phyloP scores from a whole-genome alignment of 2,797 vertebrate species.

The Nothura maculosa region DNA sequence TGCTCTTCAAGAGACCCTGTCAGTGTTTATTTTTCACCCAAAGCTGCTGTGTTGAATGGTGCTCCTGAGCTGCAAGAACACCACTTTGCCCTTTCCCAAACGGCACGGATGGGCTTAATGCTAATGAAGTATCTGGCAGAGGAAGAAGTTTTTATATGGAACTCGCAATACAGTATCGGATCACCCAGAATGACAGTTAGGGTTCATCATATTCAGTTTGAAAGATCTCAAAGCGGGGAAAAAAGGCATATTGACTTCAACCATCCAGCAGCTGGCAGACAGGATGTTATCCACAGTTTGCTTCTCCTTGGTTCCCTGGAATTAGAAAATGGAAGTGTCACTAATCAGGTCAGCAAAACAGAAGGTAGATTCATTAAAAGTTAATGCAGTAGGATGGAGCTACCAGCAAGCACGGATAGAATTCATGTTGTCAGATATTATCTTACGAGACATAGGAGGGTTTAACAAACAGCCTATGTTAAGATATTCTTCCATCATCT shows the following conservation, averaged over 20 bases:
- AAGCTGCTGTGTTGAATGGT: background rate
- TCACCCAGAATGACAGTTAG: background rate
- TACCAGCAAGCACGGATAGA: background rate
- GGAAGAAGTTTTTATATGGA: background rate
- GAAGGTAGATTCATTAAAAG: constrained; percentile 24
- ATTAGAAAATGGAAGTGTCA: background rate
- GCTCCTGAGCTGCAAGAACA: background rate
- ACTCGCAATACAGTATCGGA: background rate
- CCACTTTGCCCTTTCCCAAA: background rate
- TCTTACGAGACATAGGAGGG: background rate
- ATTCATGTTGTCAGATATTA: constrained; percentile 34
- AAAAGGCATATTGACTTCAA: background rate
- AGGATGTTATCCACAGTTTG: background rate
- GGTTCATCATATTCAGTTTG: background rate
- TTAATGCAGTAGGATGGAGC: background rate
- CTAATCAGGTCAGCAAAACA: background rate
- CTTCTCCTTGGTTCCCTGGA: background rate
- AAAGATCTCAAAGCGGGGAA: background rate
- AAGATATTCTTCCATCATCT: constrained; percentile 35
- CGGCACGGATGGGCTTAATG: background rate
- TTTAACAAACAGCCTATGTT: constrained; percentile 37
- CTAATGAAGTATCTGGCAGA: background rate
- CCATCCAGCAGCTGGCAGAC: background rate
- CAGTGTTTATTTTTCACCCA: background rate
- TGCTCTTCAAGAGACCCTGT: background rate